Evolutionary conservation across 2,797 vertebrate species (phyloP), one percentile per base, ranked within the genome.

Genomic region (Danio tinwini): DNA sequence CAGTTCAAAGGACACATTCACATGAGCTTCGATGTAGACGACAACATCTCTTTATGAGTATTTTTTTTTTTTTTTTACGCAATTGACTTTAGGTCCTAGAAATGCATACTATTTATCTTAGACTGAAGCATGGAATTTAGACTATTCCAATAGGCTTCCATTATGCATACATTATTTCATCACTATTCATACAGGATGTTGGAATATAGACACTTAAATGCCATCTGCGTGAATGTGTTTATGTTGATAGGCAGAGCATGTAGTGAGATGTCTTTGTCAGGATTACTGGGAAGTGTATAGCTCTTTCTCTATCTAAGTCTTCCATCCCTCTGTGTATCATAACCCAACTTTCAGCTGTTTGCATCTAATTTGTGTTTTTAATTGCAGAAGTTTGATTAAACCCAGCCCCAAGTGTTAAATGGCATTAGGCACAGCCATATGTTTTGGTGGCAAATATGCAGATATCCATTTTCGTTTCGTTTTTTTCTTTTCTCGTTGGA

Each of bases 361-460:
- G 90, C 92, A 93, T 94, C 90, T 93, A 92, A 93, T 93, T 93
- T 93, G 91, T 92, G 79, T 92, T 92, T 92, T 91, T 93, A 94
- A 94, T 94, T 94, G 93, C 88, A 83, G 85, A 91, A 93, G 91
- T 94, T 94, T 93, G 92, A 94, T 94, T 94, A 94, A 93, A 92
- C 90, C 91, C 90, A 90, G 91, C 93, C 92, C 90, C 93, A 89
- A 92, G 93, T 94, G 92, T 92, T 93, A 86, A 89, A 85, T 86
- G 90, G 93, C 91, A 93, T 93, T 93, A 93, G 89, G 89, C 90
- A 52, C 87, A 87, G 89, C 93, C 92, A 93, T 92, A 93, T 93
- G 92, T 93, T 91, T 87, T 84, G 84, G 82, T 81, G 78, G 71
- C 82, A 87, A 88, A 73, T 85, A 86, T 90, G 86, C 76, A 83